phyloP scores from a whole-genome alignment of 1,140 invertebrate genomes.

The Pseudomyrmex cubaensis region DNA sequence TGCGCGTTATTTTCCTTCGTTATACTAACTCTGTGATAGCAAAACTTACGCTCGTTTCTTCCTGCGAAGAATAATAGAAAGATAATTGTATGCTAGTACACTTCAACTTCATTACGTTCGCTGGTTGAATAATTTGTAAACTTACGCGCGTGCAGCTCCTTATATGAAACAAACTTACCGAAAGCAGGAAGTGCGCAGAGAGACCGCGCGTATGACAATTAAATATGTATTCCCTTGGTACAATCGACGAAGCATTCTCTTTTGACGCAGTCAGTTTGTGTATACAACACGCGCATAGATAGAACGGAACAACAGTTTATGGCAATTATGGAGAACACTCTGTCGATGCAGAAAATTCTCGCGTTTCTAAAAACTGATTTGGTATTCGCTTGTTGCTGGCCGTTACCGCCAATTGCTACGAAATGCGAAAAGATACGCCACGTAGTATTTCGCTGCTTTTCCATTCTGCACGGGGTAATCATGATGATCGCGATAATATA shows the following conservation, averaged over 20 bases:
- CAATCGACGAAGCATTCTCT: too few relatives aligned
- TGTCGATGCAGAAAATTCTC: slow-evolving; percentile 43
- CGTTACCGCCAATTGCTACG: slow-evolving; percentile 30
- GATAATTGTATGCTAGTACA: slow-evolving; percentile 19
- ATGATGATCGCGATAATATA: slow-evolving; percentile 55
- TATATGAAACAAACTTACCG: background rate
- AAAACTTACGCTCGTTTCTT: background rate
- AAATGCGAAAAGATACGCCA: slow-evolving; percentile 27
- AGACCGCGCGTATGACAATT: background rate
- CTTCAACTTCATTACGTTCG: background rate
- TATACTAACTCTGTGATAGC: background rate
- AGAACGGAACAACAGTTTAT: background rate
- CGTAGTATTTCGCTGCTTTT: slow-evolving; percentile 35
- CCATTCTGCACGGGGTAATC: slow-evolving; percentile 15
- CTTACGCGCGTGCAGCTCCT: background rate
- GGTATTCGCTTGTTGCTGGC: slow-evolving; percentile 58
- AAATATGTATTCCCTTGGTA: background rate
- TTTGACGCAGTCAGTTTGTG: background rate
- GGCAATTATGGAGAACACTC: background rate
- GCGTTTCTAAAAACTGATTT: slow-evolving; percentile 56
- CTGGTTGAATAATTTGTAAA: slow-evolving; percentile 25
- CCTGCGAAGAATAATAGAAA: background rate
- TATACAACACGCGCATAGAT: background rate
- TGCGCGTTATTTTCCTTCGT: too few relatives aligned
- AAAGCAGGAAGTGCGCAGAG: background rate